Base-by-base conservation (phyloP, 2,797 vertebrate species). In the Gymnopithys bicolor region DNA sequence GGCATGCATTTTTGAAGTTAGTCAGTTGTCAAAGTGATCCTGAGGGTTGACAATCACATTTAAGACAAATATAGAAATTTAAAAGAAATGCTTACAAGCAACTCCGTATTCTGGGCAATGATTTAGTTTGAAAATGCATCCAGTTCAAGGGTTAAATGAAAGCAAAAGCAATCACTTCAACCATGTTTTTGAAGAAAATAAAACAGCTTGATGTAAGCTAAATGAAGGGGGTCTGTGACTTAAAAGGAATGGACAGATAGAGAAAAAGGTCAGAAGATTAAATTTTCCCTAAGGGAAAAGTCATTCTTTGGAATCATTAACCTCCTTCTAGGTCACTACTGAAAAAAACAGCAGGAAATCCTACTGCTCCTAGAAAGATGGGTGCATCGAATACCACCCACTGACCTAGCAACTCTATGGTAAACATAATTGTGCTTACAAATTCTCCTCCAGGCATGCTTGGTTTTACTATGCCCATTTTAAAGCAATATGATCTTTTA, bases 271-370 rank as follows among this genome's bases (percentile, higher is more conserved):
- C 97, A 97, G 91, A 95, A 97, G 97, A 98, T 97, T 98, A 97
- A 97, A 97, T 97, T 98, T 97, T 98, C 97, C 97, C 97, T 94
- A 96, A 97, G 97, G 98, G 97, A 97, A 97, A 97, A 97, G 97
- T 97, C 97, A 97, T 97, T 97, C 97, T 98, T 97, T 96, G 96
- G 97, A 98, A 97, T 97, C 97, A 98, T 98, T 98, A 98, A 98
- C 97, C 97, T 97, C 97, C 96, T 97, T 97, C 97, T 97, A 97
- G 97, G 97, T 98, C 97, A 98, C 96, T 95, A 97, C 97, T 97
- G 96, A 97, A 97, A 97, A 96, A 97, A 96, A 62, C 96, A 97
- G 97, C 96, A 96, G 97, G 97, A 98, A 98, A 97, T 95, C 93
- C 96, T 97, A 96, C 96, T 84, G 91, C 70, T 81, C 81, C 62